phyloP scores from a whole-genome alignment of 1,140 invertebrate species.

The Aphidius ervi region DNA sequence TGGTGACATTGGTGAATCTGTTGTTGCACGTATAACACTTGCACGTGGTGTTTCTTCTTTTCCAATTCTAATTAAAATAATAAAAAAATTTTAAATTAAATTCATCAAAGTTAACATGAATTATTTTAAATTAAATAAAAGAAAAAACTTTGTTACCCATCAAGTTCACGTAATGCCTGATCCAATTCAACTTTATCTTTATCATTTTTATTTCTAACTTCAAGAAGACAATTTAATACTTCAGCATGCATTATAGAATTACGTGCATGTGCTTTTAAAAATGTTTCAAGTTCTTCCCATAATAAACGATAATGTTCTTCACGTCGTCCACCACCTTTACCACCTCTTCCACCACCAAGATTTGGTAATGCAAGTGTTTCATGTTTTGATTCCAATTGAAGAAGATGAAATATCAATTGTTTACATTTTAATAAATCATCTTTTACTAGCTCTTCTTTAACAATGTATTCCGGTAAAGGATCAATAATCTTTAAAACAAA shows the following conservation, averaged over 20 bases:
- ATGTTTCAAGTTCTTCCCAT: slow-evolving; percentile 84
- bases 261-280: slow-evolving; percentile 70
- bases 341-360: slow-evolving; percentile 55
- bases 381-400: slow-evolving; percentile 78
- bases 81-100: not conserved
- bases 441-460: slow-evolving; percentile 78
- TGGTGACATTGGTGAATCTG: slow-evolving; percentile 78
- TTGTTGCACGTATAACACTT: slow-evolving; percentile 71
- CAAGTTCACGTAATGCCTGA: slow-evolving; percentile 58
- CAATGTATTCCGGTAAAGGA: slow-evolving; percentile 72
- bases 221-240: slow-evolving; percentile 78
- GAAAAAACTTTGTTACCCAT: slow-evolving; percentile 49
- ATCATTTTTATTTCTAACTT: slow-evolving; percentile 65
- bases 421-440: slow-evolving; percentile 86
- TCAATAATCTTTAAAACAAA: slow-evolving; percentile 66
- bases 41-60: slow-evolving; percentile 57
- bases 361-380: slow-evolving; percentile 70
- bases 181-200: slow-evolving; percentile 64
- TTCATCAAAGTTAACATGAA: not conserved
- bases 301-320: slow-evolving; percentile 89
- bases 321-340: slow-evolving; percentile 59
- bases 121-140: not conserved
- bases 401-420: slow-evolving; percentile 78
- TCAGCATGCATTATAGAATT: slow-evolving; percentile 66
- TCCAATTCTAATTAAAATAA: slow-evolving; percentile 31